A percentile compares a stretch with the other conserved stretches of the same genome.
These are phyloP conservation scores for Tupaia chinensis DNA, from an alignment of 2,113 vertebrate genomes.

Conservation along the genomic window DNA sequence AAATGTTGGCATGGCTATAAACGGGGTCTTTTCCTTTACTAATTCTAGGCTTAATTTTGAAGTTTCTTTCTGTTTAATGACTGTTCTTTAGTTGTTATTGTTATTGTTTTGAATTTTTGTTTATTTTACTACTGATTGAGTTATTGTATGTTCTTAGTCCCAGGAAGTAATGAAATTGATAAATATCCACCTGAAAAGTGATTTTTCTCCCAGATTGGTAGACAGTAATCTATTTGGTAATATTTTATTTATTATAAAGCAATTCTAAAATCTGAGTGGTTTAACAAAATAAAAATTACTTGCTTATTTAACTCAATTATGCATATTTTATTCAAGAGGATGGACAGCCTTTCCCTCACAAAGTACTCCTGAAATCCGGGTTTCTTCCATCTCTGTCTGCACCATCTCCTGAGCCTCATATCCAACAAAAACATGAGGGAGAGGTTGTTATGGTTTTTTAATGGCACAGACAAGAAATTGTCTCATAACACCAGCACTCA, in stretches of 20 bases:
- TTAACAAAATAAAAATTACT: constrained; percentile 36
- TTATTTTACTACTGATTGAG: too few species aligned
- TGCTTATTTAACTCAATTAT: background rate
- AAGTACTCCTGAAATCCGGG: background rate
- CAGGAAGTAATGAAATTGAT: background rate
- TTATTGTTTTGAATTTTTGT: too few species aligned
- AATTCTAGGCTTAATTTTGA: too few species aligned
- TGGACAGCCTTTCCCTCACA: background rate
- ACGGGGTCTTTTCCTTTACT: too few species aligned
- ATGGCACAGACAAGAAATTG: background rate
- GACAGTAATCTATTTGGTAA: background rate
- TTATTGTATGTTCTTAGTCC: background rate
- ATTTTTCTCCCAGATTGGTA: background rate
- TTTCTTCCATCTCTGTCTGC: background rate
- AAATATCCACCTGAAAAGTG: background rate
- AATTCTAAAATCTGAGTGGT: background rate
- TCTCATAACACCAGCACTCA: background rate
- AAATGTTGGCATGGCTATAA: too few species aligned
- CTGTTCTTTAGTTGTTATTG: too few species aligned
- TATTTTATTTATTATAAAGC: background rate
- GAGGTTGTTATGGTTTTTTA: background rate
- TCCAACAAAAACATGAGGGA: background rate
- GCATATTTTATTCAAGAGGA: background rate
- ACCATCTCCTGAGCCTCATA: background rate
- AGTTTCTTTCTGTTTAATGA: too few species aligned